Evolutionary conservation across 2,888 invertebrate genomes (phyloP), one percentile per base, ranked within the genome.

Genomic region (Chouioia cunea): DNA sequence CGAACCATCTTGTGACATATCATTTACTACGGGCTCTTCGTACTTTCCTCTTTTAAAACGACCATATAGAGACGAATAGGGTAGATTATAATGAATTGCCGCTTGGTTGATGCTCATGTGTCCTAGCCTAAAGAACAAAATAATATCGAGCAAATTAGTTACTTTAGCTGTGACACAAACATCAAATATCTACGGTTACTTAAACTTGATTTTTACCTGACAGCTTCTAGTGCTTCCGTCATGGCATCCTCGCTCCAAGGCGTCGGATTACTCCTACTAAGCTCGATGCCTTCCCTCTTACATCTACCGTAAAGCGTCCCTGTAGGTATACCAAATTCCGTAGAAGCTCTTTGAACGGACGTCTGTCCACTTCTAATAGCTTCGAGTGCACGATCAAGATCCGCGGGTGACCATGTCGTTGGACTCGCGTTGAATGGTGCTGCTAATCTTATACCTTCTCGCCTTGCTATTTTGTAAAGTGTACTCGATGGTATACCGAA

Each of bases 41-140:
- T 93, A 94, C 85, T 95, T 95, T 81, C 93, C 94, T 62, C 95
- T 89, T 85, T 96, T 96, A 85, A 95, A 95, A 70, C 96, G 90
- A 0, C 95, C 95, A 82, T 96, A 96, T 36, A 96, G 87, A 4
- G 96, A 96, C 15, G 95, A 95, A 84, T 96, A 96, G 48, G 96
- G 96, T 81, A 96, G 87, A 86, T 96, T 96, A 86, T 92, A 96
- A 84, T 96, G 95, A 78, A 96, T 96, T 64, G 95, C 95, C 62
- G 96, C 96, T 86, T 96, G 96, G 86, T 96, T 96, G 80, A 96
- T 96, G 74, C 95, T 95, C 95, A 96, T 95, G 84, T 95, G 95
- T 36, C 96, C 96, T 76, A 94, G 89, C 81, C 95, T 94, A 81
- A 54, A 86, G 85, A 67, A 16, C 70, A 70, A n/a, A n/a, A n/a